phyloP scores from a whole-genome alignment of 2,113 vertebrate species.

The Poeciliopsis retropinna region DNA sequence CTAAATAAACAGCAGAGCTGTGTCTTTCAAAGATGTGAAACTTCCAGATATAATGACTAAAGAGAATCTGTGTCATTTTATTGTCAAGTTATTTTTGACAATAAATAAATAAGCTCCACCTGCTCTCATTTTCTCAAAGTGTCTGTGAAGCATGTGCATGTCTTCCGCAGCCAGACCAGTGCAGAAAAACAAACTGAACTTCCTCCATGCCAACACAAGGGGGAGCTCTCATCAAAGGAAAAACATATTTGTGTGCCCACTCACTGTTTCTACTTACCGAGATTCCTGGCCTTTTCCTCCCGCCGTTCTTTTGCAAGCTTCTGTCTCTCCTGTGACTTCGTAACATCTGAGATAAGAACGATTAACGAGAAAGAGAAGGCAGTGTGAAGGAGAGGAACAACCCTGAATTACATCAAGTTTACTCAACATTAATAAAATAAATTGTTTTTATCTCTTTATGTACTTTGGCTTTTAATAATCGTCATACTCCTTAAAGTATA shows the following conservation, averaged over 20 bases:
- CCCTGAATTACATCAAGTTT: background rate
- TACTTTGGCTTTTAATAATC: background rate
- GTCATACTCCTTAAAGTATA: background rate
- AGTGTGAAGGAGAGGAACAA: background rate
- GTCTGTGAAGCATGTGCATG: conserved; percentile 16
- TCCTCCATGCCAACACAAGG: conserved; percentile 64
- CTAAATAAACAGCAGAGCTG: background rate
- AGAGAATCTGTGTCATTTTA: background rate
- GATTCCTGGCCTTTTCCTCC: conserved; percentile 92
- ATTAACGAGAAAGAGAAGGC: background rate
- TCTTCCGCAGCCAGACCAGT: conserved; percentile 29
- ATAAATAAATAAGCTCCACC: too few relatives aligned
- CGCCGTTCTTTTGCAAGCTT: conserved; percentile 91
- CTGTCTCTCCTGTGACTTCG: conserved; percentile 91
- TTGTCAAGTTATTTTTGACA: background rate
- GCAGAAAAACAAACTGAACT: background rate
- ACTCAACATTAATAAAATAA: background rate
- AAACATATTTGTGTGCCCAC: background rate
- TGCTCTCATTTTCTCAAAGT: conserved; percentile 9
- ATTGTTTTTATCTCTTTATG: background rate
- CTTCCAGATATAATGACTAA: background rate
- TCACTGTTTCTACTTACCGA: conserved; percentile 83
- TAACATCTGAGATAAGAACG: conserved; percentile 77
- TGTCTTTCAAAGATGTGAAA: background rate
- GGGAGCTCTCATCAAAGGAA: conserved; percentile 52